These are phyloP conservation scores for Coluber constrictor DNA, from an alignment of 2,797 vertebrate genomes.

Conservation along the genomic window DNA sequence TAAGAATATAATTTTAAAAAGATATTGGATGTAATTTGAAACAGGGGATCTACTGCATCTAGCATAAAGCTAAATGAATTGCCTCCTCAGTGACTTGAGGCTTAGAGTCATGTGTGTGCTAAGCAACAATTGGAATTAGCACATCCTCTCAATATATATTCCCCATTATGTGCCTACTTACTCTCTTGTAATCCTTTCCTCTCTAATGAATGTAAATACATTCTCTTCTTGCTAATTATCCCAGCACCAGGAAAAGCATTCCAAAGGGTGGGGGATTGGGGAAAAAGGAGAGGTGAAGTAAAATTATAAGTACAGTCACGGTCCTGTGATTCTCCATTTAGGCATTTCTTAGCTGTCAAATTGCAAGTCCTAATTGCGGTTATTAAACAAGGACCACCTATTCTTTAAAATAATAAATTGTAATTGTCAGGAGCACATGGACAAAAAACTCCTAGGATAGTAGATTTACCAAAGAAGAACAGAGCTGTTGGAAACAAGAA, in stretches of 20 bases:
- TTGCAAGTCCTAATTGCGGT: background rate
- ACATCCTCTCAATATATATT: background rate
- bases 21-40: background rate
- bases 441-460: background rate
- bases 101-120: background rate
- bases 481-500: background rate
- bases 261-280: background rate
- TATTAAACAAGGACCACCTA: background rate
- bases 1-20: background rate
- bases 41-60: background rate
- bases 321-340: background rate
- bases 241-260: background rate
- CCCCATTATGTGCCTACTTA: background rate
- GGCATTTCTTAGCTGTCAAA: background rate
- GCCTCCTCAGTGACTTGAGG: background rate
- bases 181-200: background rate
- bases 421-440: background rate
- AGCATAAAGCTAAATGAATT: background rate
- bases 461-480: background rate
- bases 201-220: background rate
- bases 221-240: background rate
- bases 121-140: background rate
- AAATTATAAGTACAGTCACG: background rate
- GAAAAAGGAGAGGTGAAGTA: background rate
- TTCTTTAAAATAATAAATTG: background rate